Conservation (phyloP, 2,113 vertebrate genomes). For the Eclectus roratus region DNA sequence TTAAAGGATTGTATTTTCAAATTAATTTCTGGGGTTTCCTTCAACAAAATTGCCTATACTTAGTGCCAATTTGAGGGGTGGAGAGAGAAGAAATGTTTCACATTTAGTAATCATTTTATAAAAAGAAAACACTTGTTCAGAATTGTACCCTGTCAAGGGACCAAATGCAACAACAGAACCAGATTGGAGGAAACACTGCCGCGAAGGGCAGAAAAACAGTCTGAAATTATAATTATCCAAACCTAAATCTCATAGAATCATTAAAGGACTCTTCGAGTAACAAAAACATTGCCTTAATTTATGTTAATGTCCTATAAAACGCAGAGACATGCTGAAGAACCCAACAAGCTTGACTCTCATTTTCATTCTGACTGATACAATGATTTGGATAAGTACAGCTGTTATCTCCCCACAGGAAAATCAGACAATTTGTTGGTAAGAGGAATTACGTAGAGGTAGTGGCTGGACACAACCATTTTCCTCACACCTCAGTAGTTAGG, state of each 20-base stretch:
- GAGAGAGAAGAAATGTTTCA: neutral
- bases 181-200: neutral
- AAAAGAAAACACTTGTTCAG: neutral
- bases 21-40: neutral
- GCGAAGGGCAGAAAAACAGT: slow-evolving; percentile 12
- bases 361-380: slow-evolving; percentile 6
- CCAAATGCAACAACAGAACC: slow-evolving; percentile 11
- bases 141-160: neutral
- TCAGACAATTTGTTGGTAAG: neutral
- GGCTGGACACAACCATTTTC: neutral
- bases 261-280: neutral
- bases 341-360: neutral
- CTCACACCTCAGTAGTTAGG: neutral
- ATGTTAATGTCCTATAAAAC: slow-evolving; percentile 32
- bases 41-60: neutral
- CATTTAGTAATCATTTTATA: neutral
- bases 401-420: neutral
- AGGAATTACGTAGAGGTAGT: neutral
- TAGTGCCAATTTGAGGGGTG: neutral
- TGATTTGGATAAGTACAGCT: neutral
- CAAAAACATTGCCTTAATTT: slow-evolving; percentile 33
- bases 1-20: neutral
- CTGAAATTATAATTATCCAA: slow-evolving; percentile 26
- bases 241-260: neutral
- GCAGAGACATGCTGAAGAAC: slow-evolving; percentile 18